Evolutionary conservation across 2,888 invertebrate species (phyloP).

Genomic region (Nezara viridula): DNA sequence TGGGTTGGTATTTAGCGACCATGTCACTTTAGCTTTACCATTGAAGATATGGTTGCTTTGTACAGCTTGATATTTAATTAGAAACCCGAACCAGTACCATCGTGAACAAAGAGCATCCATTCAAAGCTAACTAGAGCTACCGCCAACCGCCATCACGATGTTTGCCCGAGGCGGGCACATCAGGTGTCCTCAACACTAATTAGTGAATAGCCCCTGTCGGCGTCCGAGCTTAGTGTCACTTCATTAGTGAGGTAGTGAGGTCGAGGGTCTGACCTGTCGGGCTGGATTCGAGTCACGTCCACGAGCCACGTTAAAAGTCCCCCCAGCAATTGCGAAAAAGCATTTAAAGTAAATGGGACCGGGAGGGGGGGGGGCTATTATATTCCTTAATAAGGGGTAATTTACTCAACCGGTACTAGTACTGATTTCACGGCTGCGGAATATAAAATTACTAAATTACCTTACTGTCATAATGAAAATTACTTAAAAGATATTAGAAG

Average conservation of each 20-base stretch:
- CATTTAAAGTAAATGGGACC: slow-evolving; percentile 34
- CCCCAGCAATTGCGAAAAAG: slow-evolving; percentile 41
- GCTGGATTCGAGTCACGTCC: slow-evolving; percentile 10
- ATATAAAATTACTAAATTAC: no score
- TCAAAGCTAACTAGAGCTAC: not conserved
- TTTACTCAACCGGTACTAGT: not conserved
- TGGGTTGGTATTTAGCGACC: not conserved
- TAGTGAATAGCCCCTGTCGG: no score
- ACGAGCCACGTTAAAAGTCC: not conserved
- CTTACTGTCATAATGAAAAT: no score
- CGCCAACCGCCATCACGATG: not conserved
- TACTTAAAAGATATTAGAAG: no score
- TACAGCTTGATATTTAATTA: not conserved
- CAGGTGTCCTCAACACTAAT: not conserved
- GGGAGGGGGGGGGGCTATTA: not conserved
- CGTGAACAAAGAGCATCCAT: not conserved
- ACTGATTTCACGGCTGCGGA: not conserved
- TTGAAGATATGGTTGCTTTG: not conserved
- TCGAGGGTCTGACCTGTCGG: not conserved
- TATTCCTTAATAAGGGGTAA: slow-evolving; percentile 20
- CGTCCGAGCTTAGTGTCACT: not conserved
- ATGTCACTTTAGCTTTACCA: not conserved
- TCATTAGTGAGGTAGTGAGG: not conserved
- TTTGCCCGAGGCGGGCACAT: not conserved
- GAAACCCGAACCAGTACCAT: not conserved